A percentile compares a stretch with the other conserved stretches of the same genome.
Evolutionary conservation across 2,888 invertebrate species (phyloP).

Genomic region (Allacma fusca): DNA sequence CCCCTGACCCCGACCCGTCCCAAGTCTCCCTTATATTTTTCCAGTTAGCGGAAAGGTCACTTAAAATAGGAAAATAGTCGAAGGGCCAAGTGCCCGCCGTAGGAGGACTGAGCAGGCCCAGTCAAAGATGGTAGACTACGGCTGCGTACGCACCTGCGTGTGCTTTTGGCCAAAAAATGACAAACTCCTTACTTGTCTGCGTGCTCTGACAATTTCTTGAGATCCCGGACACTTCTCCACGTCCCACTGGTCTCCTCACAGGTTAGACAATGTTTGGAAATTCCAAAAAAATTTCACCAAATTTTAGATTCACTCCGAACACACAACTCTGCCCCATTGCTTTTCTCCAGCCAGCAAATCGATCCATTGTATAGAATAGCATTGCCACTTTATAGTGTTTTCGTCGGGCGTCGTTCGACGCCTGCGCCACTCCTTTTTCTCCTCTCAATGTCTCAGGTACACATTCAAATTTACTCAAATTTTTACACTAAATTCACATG

Average conservation of each 20-base stretch:
- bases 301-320: not conserved
- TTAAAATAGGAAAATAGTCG: conserved; percentile 59
- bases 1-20: not conserved
- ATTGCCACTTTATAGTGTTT: conserved; percentile 23
- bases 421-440: conserved; percentile 25
- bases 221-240: not conserved
- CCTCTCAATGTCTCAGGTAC: not conserved
- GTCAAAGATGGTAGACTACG: conserved; percentile 83
- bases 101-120: conserved; percentile 81
- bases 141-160: conserved; percentile 98
- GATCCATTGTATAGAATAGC: conserved; percentile 26
- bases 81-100: conserved; percentile 65
- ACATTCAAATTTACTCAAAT: not conserved
- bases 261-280: not conserved
- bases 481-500: not conserved
- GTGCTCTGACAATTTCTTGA: conserved; percentile 22
- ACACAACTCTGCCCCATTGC: conserved; percentile 18
- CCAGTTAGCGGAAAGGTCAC: conserved; percentile 33
- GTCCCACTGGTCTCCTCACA: not conserved
- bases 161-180: conserved; percentile 50
- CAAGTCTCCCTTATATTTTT: not conserved
- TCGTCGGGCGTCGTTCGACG: conserved; percentile 27
- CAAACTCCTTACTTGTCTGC: conserved; percentile 56
- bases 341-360: conserved; percentile 29
- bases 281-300: conserved; percentile 23